A percentile compares a stretch with the other conserved stretches of the same genome.
Conservation (phyloP, 2,888 invertebrate species). For the Tupiocoris notatus region DNA sequence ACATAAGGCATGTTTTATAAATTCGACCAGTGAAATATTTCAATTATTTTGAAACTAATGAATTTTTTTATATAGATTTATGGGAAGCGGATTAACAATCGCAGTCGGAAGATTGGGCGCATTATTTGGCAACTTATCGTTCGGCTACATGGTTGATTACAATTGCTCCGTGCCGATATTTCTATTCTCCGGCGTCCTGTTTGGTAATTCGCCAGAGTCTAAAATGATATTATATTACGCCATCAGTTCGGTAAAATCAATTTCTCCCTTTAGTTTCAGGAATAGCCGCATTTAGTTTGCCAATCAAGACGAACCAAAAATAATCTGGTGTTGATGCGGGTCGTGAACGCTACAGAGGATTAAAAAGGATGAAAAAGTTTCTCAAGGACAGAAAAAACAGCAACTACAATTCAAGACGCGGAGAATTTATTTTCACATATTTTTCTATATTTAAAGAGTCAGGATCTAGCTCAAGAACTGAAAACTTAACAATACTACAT, state of each 20-base stretch:
- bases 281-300: constrained; percentile 18
- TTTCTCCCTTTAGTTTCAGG: constrained; percentile 27
- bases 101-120: constrained; percentile 78
- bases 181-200: constrained; percentile 69
- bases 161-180: constrained; percentile 74
- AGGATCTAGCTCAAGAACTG: too few species aligned
- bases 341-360: neutral
- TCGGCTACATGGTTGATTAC: constrained; percentile 76
- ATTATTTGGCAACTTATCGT: constrained; percentile 70
- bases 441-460: too few species aligned
- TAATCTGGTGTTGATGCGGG: neutral
- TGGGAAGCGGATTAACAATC: constrained; percentile 76
- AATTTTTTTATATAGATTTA: constrained; percentile 61
- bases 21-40: neutral
- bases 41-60: neutral
- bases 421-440: too few species aligned
- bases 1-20: constrained; percentile 70
- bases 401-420: too few species aligned
- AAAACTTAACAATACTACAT: too few species aligned
- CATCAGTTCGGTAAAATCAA: neutral
- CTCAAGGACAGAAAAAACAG: too few species aligned
- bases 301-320: constrained; percentile 20
- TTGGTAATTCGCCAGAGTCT: constrained; percentile 65
- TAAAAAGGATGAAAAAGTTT: too few species aligned
- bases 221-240: neutral